Evolutionary conservation across 2,888 invertebrate genomes (phyloP), one percentile per base, ranked within the genome.

Genomic region (Gnatocerus cornutus): DNA sequence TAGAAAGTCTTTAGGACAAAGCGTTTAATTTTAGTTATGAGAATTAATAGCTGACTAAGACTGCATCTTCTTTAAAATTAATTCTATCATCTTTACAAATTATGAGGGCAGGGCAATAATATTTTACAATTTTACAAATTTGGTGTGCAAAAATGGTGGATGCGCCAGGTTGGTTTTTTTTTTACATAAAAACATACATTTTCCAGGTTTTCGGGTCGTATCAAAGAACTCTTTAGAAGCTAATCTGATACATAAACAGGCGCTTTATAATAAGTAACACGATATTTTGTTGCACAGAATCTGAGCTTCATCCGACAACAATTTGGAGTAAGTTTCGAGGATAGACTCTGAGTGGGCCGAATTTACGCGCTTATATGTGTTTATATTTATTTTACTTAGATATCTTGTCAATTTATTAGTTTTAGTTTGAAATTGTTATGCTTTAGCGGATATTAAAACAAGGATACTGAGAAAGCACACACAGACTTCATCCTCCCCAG

Each of bases 1-100:
- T 46, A 30, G 48, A 48, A 59, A 46, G 46, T 59, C 48, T 46
- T 59, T 48, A 46, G 48, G 37, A 59, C 14, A 45, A 62, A 45
- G 37, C 62, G 62, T 62, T 62, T 62, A 50, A 62, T 62, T 50
- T 62, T 62, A 62, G 48, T 62, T 62, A 62, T 48, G 62, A 50
- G 48, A 62, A 62, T 62, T 62, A 62, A 62, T 62, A 46, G 45
- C 58, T 13, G 27, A 39, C 39, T 45, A 30, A 14, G 50, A 30
- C 27, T 14, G 62, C 48, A 30, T 16, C 21, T 48, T 50, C 62
- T 62, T 62, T 50, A 50, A 45, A 48, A 50, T 62, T 62, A 59
- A 59, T 59, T 59, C 46, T 21, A 29, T 46, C 46, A 58, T 58
- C 45, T 58, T 43, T 58, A 41, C 43, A 21, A 58, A 41, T 58